Percentiles rank a stretch among this genome's conserved stretches.
phyloP scores from a whole-genome alignment of 2,888 invertebrate genomes.

The Oxytorus armatus region DNA sequence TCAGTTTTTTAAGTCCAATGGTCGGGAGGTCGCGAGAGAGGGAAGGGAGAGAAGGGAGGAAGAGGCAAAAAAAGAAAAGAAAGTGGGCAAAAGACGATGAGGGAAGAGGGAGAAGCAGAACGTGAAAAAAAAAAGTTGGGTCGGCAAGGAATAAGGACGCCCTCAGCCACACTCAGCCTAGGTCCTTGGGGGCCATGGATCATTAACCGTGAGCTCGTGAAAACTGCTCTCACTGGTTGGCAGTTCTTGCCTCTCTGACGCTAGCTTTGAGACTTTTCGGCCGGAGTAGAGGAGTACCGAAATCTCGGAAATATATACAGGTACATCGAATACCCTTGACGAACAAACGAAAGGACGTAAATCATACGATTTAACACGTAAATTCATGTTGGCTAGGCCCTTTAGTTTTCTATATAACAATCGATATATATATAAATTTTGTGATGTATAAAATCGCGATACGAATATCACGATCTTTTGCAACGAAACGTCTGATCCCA shows the following conservation, averaged over 20 bases:
- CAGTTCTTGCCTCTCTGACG: conserved; percentile 29
- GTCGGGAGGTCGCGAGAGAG: conserved; percentile 67
- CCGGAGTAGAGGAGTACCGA: conserved; percentile 24
- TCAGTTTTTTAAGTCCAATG: conserved; percentile 82
- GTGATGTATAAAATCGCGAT: conserved; percentile 69
- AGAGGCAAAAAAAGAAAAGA: conserved; percentile 69
- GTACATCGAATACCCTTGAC: background rate
- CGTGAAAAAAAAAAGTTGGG: conserved; percentile 76
- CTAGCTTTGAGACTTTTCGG: conserved; percentile 32
- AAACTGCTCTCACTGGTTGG: conserved; percentile 68
- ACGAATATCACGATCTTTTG: conserved; percentile 78
- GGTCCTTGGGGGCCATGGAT: conserved; percentile 81
- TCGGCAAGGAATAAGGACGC: conserved; percentile 81
- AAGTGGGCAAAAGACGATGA: conserved; percentile 62
- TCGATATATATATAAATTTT: background rate
- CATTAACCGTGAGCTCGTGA: conserved; percentile 81
- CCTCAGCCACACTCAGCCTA: conserved; percentile 82
- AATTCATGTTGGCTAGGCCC: conserved; percentile 4
- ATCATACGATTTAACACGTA: background rate
- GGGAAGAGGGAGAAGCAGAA: conserved; percentile 29
- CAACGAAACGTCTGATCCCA: conserved; percentile 63
- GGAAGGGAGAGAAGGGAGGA: conserved; percentile 7
- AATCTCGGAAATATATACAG: conserved; percentile 31
- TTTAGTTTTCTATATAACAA: background rate
- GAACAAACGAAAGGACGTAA: conserved; percentile 35